phyloP scores from a whole-genome alignment of 2,797 vertebrate genomes.

The Labeo calbasu region DNA sequence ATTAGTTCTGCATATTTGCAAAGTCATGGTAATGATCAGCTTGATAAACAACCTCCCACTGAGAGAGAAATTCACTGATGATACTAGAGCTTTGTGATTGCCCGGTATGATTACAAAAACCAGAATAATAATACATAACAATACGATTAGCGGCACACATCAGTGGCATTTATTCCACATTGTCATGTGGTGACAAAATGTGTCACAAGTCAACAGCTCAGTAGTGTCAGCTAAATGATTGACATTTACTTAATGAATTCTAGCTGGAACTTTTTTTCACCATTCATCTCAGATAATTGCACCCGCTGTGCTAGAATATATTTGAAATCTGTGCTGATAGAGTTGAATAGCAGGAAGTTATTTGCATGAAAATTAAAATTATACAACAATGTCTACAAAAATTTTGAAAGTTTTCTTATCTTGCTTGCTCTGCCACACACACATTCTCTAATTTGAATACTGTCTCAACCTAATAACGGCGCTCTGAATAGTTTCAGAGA shows the following conservation, averaged over 20 bases:
- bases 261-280: slow-evolving; percentile 35
- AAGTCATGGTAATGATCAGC: slow-evolving; percentile 21
- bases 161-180: slow-evolving; percentile 40
- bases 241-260: slow-evolving; percentile 48
- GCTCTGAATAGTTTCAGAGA: slow-evolving; percentile 27
- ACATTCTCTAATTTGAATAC: slow-evolving; percentile 3
- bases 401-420: slow-evolving; percentile 31
- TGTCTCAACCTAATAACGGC: slow-evolving; percentile 13
- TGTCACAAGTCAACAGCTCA: slow-evolving; percentile 37
- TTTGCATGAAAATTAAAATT: slow-evolving; percentile 43
- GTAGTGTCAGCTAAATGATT: slow-evolving; percentile 44
- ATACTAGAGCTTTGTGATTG: slow-evolving; percentile 25
- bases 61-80: slow-evolving; percentile 38
- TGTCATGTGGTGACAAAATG: slow-evolving; percentile 46
- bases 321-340: slow-evolving; percentile 28
- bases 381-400: slow-evolving; percentile 23
- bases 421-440: slow-evolving; percentile 12
- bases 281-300: slow-evolving; percentile 47
- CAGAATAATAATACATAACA: slow-evolving; percentile 34
- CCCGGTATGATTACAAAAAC: slow-evolving; percentile 24
- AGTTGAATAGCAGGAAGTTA: slow-evolving; percentile 35
- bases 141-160: slow-evolving; percentile 36
- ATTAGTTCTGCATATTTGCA: slow-evolving; percentile 29
- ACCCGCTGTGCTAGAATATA: slow-evolving; percentile 30
- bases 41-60: slow-evolving; percentile 41